phyloP scores from a whole-genome alignment of 2,888 invertebrate genomes.

The Hypomecis punctinalis region DNA sequence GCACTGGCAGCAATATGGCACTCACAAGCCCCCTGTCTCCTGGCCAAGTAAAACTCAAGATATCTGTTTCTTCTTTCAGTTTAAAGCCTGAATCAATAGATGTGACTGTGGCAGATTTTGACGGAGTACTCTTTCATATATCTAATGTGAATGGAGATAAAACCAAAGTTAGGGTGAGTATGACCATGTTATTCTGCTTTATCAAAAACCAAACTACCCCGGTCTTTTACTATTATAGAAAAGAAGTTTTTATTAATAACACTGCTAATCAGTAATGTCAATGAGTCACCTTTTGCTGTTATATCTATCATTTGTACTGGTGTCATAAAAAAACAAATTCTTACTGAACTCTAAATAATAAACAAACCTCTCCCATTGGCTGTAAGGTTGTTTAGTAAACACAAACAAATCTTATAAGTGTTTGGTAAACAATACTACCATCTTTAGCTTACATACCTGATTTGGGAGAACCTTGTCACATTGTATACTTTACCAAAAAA shows the following conservation, averaged over 20 bases:
- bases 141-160: slow-evolving; percentile 98
- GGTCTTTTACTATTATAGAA: not conserved
- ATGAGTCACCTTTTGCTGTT: slow-evolving; percentile 10
- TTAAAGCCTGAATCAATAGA: slow-evolving; percentile 98
- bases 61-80: slow-evolving; percentile 83
- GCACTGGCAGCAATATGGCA: slow-evolving; percentile 30
- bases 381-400: slow-evolving; percentile 17
- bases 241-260: not conserved
- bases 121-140: slow-evolving; percentile 99
- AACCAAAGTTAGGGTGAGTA: slow-evolving; percentile 97
- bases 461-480: not conserved
- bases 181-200: slow-evolving; percentile 1
- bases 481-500: not conserved
- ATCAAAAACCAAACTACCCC: not conserved
- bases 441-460: not conserved
- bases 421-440: slow-evolving; percentile 28
- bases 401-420: slow-evolving; percentile 35
- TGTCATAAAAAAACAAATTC: slow-evolving; percentile 10
- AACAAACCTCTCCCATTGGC: slow-evolving; percentile 14
- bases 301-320: slow-evolving; percentile 9
- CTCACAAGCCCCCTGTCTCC: not conserved
- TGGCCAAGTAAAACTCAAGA: slow-evolving; percentile 23
- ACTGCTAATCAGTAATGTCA: slow-evolving; percentile 19
- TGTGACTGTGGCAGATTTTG: slow-evolving; percentile 98
- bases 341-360: slow-evolving; percentile 17